phyloP scores from a whole-genome alignment of 2,113 vertebrate species.

The Sylvilagus bachmani region DNA sequence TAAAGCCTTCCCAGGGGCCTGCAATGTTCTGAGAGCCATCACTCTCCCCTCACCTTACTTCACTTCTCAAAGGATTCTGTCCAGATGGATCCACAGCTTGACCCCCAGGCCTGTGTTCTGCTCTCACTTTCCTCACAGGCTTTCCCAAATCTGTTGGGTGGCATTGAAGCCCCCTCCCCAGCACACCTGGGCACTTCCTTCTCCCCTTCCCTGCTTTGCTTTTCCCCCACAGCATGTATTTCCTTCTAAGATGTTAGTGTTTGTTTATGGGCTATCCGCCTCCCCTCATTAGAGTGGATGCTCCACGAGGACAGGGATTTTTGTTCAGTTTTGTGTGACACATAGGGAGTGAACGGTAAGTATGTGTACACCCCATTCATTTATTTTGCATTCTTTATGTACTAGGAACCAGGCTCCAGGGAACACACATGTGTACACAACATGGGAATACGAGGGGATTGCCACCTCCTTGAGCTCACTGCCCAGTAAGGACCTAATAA shows the following conservation, averaged over 20 bases:
- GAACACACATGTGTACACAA: no score
- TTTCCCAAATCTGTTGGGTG: no score
- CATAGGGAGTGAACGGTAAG: background rate
- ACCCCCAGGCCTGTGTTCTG: background rate
- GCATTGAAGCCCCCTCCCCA: background rate
- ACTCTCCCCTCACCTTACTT: background rate
- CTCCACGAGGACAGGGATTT: background rate
- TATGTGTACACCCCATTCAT: background rate
- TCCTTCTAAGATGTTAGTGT: background rate
- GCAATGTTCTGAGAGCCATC: background rate
- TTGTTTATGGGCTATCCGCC: background rate
- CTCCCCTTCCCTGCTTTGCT: fast-evolving
- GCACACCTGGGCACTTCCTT: fast-evolving
- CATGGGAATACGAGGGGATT: background rate
- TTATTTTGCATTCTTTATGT: background rate
- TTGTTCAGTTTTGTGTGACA: background rate
- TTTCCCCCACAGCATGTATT: fast-evolving
- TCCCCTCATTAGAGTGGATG: background rate
- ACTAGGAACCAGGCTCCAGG: background rate
- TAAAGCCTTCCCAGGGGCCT: background rate
- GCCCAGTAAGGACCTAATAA: background rate
- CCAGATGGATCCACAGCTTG: background rate
- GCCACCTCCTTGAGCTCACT: background rate
- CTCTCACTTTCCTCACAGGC: background rate
- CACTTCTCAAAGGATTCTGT: no score